phyloP scores from a whole-genome alignment of 2,797 vertebrate genomes.

The Acanthopagrus latus region DNA sequence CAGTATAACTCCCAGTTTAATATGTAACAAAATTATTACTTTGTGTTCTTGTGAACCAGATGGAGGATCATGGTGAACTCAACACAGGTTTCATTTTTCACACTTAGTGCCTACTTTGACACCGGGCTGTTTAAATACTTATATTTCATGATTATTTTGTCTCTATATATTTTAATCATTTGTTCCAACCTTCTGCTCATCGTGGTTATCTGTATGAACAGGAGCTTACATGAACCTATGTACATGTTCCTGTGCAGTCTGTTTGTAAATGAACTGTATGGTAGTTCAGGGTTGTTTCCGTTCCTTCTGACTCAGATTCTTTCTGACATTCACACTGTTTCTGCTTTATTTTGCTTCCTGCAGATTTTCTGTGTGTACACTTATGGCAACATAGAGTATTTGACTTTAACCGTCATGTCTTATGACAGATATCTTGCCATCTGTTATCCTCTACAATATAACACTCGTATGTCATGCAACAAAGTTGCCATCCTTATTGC shows the following conservation, averaged over 20 bases:
- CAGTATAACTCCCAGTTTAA: too few relatives aligned
- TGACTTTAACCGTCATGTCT: neutral
- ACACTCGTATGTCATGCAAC: conserved; percentile 1
- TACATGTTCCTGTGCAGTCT: too few relatives aligned
- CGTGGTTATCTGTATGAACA: conserved; percentile 53
- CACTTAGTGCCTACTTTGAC: conserved; percentile 41
- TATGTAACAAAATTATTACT: neutral
- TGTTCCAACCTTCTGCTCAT: conserved; percentile 49
- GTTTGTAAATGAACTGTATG: too few relatives aligned
- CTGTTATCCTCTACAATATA: conserved; percentile 12
- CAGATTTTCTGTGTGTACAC: conserved; percentile 59
- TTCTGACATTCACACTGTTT: too few relatives aligned
- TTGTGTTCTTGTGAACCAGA: neutral
- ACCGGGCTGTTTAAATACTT: neutral
- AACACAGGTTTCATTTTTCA: conserved; percentile 29
- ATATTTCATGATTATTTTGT: neutral
- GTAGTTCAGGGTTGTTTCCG: too few relatives aligned
- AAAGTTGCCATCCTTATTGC: neutral
- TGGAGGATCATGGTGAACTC: conserved; percentile 16
- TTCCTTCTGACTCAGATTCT: too few relatives aligned
- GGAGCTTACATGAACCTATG: conserved; percentile 63
- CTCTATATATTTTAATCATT: conserved; percentile 18
- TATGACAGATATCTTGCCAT: conserved; percentile 24
- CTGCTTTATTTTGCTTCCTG: conserved; percentile 47
- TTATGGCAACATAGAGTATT: neutral